Evolutionary conservation across 30 jellyfish, hydroid and myxozoan genomes (phyloP).

Genomic region (Turritopsis dohrnii): DNA sequence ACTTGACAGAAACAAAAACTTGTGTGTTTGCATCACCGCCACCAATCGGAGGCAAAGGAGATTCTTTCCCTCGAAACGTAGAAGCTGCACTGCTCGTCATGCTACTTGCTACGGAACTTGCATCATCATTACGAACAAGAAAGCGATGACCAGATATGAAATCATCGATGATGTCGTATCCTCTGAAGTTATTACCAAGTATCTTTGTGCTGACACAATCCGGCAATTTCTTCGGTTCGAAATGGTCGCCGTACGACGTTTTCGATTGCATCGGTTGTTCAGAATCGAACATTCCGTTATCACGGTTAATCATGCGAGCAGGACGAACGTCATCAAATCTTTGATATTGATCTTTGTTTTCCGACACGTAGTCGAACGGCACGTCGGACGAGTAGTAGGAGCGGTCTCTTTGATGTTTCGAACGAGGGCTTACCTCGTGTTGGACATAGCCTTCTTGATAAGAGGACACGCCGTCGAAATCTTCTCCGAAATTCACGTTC

Average conservation of each 20-base stretch:
- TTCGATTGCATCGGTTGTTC: neutral
- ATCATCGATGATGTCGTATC: constrained; percentile 9
- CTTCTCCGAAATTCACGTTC: neutral
- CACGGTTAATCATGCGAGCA: constrained; percentile 14
- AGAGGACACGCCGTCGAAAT: constrained; percentile 23
- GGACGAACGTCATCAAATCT: neutral
- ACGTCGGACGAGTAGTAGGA: constrained; percentile 13
- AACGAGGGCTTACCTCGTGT: neutral
- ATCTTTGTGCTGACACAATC: constrained; percentile 8
- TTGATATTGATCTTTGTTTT: constrained; percentile 12
- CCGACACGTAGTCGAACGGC: constrained; percentile 16
- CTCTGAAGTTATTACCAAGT: constrained; percentile 5
- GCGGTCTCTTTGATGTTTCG: neutral
- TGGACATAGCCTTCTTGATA: constrained; percentile 8
- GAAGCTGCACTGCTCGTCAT: neutral
- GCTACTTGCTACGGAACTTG: neutral
- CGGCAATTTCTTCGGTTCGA: constrained; percentile 12
- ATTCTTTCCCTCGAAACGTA: neutral
- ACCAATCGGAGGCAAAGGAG: constrained; percentile 25
- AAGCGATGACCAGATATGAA: constrained; percentile 17
- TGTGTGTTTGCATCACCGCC: neutral
- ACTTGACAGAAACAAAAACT: neutral
- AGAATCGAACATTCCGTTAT: constrained; percentile 6
- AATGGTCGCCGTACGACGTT: constrained; percentile 21
- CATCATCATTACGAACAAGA: neutral